phyloP scores from a whole-genome alignment of 2,888 invertebrate genomes.

The Creontiades dilutus region DNA sequence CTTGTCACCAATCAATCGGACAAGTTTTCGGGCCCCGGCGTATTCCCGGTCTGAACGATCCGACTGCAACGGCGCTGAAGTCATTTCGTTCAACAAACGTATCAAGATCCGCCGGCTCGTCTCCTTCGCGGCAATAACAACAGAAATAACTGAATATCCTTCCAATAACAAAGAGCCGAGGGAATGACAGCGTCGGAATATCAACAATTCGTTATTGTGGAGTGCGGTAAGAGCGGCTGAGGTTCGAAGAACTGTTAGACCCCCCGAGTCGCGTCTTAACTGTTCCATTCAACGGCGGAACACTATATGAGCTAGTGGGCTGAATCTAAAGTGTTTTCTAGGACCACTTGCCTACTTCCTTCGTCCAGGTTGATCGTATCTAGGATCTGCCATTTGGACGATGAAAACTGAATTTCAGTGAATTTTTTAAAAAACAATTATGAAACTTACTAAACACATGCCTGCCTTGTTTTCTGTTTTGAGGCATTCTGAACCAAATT shows the following conservation, averaged over 20 bases:
- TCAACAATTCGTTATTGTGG: constrained; percentile 39
- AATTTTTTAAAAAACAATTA: no score
- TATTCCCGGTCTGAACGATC: neutral
- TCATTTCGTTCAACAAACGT: neutral
- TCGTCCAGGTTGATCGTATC: neutral
- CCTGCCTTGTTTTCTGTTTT: no score
- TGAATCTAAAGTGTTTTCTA: constrained; percentile 53
- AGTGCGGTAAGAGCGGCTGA: neutral
- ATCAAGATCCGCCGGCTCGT: neutral
- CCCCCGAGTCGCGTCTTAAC: constrained; percentile 43
- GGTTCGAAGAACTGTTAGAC: constrained; percentile 58
- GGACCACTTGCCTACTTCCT: constrained; percentile 20
- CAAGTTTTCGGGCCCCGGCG: no score
- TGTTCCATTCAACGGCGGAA: constrained; percentile 46
- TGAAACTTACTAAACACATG: no score
- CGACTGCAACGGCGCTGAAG: constrained; percentile 1
- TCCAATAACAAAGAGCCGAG: neutral
- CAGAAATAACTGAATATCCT: constrained; percentile 13
- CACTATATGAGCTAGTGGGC: constrained; percentile 51
- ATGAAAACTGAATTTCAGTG: no score
- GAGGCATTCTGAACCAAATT: no score
- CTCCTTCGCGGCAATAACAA: neutral
- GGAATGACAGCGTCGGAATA: constrained; percentile 8
- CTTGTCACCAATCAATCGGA: no score
- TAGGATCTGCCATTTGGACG: no score